A percentile compares a stretch with the other conserved stretches of the same genome.
Evolutionary conservation across 2,797 vertebrate genomes (phyloP).

Genomic region (Pseudocheirus occidentalis): DNA sequence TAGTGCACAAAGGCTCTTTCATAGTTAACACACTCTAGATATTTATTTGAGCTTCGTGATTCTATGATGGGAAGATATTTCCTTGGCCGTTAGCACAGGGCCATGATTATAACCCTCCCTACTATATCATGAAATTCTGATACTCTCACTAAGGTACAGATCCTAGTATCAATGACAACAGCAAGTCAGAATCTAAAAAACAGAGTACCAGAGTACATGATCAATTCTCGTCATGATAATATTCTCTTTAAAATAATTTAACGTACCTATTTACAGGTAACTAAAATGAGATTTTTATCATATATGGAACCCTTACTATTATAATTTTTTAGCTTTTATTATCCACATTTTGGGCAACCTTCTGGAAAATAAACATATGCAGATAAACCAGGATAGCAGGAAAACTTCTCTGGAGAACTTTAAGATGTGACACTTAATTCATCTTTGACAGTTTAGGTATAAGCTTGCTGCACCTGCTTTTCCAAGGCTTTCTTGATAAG

Average conservation of each 20-base stretch:
- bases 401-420: conserved; percentile 49
- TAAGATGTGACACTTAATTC: conserved; percentile 36
- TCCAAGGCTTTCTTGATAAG: conserved; percentile 51
- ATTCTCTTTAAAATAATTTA: neutral
- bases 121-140: neutral
- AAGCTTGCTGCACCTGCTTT: conserved; percentile 33
- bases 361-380: conserved; percentile 49
- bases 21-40: neutral
- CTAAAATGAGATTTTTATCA: conserved; percentile 20
- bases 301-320: neutral
- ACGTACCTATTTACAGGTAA: neutral
- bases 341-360: conserved; percentile 43
- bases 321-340: conserved; percentile 44
- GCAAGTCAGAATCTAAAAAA: neutral
- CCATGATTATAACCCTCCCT: neutral
- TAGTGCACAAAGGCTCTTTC: neutral
- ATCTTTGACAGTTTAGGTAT: conserved; percentile 16
- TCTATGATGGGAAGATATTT: neutral
- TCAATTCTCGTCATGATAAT: neutral
- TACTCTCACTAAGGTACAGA: neutral
- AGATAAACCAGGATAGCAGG: conserved; percentile 32
- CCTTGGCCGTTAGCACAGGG: neutral
- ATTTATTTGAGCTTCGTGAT: neutral
- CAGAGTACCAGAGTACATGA: neutral
- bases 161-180: neutral